A percentile compares a stretch with the other conserved stretches of the same genome.
Conservation (phyloP, 2,113 vertebrate species). For the Pavo muticus region DNA sequence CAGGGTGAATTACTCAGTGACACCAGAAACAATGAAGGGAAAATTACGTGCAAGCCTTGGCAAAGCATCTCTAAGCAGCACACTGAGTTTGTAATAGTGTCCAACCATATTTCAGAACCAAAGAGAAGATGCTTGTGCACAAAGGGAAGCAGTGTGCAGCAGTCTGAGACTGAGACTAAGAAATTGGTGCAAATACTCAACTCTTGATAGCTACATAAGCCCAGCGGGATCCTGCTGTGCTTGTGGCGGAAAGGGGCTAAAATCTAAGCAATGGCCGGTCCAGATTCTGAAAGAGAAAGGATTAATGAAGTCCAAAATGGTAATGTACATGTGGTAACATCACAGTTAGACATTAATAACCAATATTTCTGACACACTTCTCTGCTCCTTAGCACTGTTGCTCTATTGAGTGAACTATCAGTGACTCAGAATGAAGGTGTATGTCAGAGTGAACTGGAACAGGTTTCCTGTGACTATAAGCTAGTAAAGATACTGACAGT, state of each 20-base stretch:
- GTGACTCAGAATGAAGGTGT: neutral
- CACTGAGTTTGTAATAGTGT: neutral
- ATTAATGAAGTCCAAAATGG: neutral
- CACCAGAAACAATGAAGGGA: neutral
- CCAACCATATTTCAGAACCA: neutral
- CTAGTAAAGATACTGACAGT: neutral
- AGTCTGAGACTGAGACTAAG: neutral
- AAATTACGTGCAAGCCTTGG: neutral
- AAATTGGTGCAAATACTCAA: neutral
- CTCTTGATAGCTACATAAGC: neutral
- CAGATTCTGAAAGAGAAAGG: neutral
- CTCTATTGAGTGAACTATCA: neutral
- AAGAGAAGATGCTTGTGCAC: neutral
- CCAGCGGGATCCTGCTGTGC: neutral
- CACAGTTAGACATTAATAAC: neutral
- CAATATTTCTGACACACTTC: fast-evolving
- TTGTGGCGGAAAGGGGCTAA: neutral
- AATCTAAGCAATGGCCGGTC: neutral
- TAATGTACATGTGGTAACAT: neutral
- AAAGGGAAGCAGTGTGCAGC: neutral
- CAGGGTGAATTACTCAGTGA: neutral
- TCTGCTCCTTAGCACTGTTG: neutral
- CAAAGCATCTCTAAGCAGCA: neutral
- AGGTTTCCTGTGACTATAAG: neutral
- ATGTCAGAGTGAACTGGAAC: neutral